Base-by-base conservation (phyloP, 2,888 invertebrate species). In the Pachycephus smyrnensis region DNA sequence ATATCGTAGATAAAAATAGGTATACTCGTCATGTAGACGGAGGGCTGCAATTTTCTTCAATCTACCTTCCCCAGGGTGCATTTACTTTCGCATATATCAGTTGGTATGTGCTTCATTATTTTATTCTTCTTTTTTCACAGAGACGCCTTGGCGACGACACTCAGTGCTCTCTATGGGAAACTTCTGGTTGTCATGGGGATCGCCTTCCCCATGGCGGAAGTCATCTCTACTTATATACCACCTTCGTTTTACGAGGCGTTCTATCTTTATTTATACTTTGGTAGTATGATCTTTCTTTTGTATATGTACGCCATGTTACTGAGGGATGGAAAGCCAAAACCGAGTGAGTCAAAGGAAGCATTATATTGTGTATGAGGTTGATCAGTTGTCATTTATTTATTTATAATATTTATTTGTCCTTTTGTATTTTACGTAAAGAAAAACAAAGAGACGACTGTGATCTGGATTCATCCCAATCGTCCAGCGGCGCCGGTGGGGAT, bases 141-240 rank as follows among this genome's bases (percentile, higher is more conserved):
- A 86, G 97, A 98, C 92, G 97, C 97, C 83, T 92, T 98, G 89
- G 96, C 97, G 80, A 96, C 97, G 68, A 96, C 97, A 31, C 93
- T 98, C 84, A 98, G 98, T 82, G 98, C 98, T 0, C 94, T 98
- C 37, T 98, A 98, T 91, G 98, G 98, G 74, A 98, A 98, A 92
- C 94, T 98, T 76, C 92, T 98, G 86, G 97, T 98, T 71, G 98
- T 98, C 74, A 97, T 98, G 96, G 98, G 98, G 82, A 95, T 97
- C 83, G 97, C 98, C 30, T 97, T 98, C 92, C 98, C 98, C 76
- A 96, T 98, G 95, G 97, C 98, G 82, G 98, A 98, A 94, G 97
- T 98, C 86, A 98, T 98, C 90, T 98, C 98, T 73, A 97, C 97
- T 33, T 97, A 97, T 92, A 97, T 98, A 90, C 98, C 98, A 88